A percentile compares a stretch with the other conserved stretches of the same genome.
Conservation (phyloP, 1,140 invertebrate genomes). For the Scaptodrosophila lebanonensis region DNA sequence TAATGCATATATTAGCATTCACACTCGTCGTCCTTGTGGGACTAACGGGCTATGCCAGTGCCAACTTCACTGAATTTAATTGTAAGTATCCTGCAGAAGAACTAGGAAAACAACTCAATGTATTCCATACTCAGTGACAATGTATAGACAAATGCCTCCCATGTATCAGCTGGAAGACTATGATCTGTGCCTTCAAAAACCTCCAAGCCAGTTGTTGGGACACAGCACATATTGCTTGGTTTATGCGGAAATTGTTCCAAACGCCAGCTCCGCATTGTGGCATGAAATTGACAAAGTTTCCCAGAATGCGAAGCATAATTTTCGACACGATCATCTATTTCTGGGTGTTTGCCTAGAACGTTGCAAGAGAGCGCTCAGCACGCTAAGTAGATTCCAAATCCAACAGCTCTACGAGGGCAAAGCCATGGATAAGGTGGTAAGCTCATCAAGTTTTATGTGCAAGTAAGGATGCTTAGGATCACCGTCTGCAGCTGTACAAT, state of each 20-base stretch:
- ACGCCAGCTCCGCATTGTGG: conserved; percentile 72
- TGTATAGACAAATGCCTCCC: conserved; percentile 76
- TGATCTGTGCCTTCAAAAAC: conserved; percentile 69
- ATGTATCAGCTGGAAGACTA: conserved; percentile 78
- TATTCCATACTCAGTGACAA: conserved; percentile 35
- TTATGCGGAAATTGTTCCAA: conserved; percentile 76
- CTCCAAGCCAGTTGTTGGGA: conserved; percentile 18
- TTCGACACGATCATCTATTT: conserved; percentile 78
- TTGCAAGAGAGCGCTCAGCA: conserved; percentile 33
- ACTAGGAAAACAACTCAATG: no score
- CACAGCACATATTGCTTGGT: conserved; percentile 77
- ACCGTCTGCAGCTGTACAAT: conserved; percentile 27
- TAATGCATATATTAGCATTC: neutral
- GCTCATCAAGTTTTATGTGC: neutral
- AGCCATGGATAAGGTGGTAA: conserved; percentile 40
- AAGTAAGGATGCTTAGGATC: no score
- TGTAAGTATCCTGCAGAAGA: conserved; percentile 25
- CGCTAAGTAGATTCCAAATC: conserved; percentile 3
- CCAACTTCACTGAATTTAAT: conserved; percentile 33
- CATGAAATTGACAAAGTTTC: conserved; percentile 76
- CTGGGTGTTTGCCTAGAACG: conserved; percentile 78
- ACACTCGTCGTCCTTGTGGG: neutral
- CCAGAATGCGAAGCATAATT: conserved; percentile 77
- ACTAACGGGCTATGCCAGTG: neutral
- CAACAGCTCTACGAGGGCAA: conserved; percentile 23